A percentile compares a stretch with the other conserved stretches of the same genome.
phyloP scores from a whole-genome alignment of 1,140 invertebrate genomes.

The Himalopsyche phryganea region DNA sequence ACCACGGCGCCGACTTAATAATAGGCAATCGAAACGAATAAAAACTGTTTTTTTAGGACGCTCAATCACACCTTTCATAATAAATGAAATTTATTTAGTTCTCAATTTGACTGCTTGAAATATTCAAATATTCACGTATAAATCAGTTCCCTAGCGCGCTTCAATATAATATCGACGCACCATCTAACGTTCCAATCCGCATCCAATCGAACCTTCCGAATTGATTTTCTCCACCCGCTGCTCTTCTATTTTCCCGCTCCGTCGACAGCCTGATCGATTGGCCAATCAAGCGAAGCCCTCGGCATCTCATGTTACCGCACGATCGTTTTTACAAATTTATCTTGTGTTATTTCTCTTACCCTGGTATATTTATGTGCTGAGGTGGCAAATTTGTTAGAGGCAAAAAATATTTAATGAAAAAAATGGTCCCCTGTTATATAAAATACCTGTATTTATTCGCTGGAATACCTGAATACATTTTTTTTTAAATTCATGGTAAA shows the following conservation, averaged over 20 bases:
- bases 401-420: too few species aligned
- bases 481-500: too few species aligned
- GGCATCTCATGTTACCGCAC: slow-evolving; percentile 15
- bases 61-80: neutral
- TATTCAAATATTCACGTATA: neutral
- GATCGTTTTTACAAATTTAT: slow-evolving; percentile 20
- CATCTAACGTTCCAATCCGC: slow-evolving; percentile 1
- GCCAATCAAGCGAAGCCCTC: slow-evolving; percentile 19
- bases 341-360: slow-evolving; percentile 7
- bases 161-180: slow-evolving; percentile 3
- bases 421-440: too few species aligned
- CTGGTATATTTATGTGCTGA: neutral
- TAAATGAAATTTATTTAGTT: neutral
- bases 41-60: too few species aligned
- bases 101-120: slow-evolving; percentile 5
- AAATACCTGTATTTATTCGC: too few species aligned
- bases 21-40: too few species aligned
- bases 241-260: slow-evolving; percentile 13
- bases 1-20: too few species aligned
- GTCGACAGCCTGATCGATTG: slow-evolving; percentile 29
- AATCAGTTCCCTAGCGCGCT: slow-evolving; percentile 2
- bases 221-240: slow-evolving; percentile 22
- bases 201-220: slow-evolving; percentile 7
- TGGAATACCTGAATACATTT: too few species aligned
- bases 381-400: too few species aligned